Percentiles rank a stretch among this genome's conserved stretches.
Conservation (phyloP, 2,113 vertebrate genomes). For the Colaptes auratus region DNA sequence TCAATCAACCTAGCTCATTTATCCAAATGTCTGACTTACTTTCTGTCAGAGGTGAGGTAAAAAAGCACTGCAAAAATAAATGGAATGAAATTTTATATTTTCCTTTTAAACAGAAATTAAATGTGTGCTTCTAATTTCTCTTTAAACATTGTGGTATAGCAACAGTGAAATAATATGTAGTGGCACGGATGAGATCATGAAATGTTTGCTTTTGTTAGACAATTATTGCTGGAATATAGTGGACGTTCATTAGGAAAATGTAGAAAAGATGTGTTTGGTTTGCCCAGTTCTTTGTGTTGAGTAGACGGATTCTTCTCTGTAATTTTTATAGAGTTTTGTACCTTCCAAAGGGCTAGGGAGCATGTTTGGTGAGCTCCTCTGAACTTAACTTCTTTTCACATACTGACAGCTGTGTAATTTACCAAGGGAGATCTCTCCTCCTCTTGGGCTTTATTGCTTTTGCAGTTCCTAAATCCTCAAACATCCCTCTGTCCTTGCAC, state of each 20-base stretch:
- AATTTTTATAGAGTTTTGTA: not conserved
- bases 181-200: not conserved
- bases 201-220: not conserved
- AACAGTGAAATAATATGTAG: not conserved
- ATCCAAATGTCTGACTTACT: conserved; percentile 26
- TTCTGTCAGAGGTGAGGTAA: conserved; percentile 36
- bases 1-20: conserved; percentile 52
- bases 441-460: not conserved
- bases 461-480: not conserved
- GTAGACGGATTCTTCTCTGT: not conserved
- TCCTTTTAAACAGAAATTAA: conserved; percentile 35
- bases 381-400: not conserved
- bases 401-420: not conserved
- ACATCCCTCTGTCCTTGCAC: not conserved
- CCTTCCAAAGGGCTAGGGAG: not conserved
- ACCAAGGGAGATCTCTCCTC: not conserved
- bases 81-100: conserved; percentile 59
- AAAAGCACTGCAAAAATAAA: conserved; percentile 32
- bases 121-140: not conserved
- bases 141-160: not conserved
- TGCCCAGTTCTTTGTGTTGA: not conserved
- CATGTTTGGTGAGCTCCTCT: not conserved
- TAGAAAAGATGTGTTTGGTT: not conserved
- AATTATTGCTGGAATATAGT: not conserved
- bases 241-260: not conserved